phyloP scores from a whole-genome alignment of 1,140 invertebrate species.

The Calycopis cecrops region DNA sequence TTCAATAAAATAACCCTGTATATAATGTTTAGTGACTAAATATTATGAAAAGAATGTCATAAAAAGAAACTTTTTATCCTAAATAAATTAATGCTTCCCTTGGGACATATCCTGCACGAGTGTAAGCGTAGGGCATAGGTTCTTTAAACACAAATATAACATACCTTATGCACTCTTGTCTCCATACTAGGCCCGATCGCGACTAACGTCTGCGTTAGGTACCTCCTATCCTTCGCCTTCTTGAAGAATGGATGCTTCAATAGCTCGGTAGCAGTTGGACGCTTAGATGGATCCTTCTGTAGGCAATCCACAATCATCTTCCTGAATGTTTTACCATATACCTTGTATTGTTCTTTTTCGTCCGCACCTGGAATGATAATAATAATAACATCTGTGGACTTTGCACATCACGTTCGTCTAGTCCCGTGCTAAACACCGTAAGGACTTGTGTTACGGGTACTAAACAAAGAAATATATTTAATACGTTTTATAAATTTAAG shows the following conservation, averaged over 20 bases:
- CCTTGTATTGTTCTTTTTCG: constrained; percentile 98
- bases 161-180: constrained; percentile 90
- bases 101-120: no score
- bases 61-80: no score
- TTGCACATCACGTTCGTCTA: no score
- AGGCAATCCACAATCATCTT: constrained; percentile 97
- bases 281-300: constrained; percentile 95
- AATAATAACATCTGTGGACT: constrained; percentile 9
- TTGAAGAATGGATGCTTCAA: constrained; percentile 99
- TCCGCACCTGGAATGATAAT: constrained; percentile 79
- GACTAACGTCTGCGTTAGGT: constrained; percentile 93
- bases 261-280: constrained; percentile 96
- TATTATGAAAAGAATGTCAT: no score
- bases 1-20: no score
- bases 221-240: constrained; percentile 98
- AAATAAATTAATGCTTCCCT: no score
- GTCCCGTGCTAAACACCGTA: no score
- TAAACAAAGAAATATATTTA: no score
- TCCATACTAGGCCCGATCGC: constrained; percentile 89
- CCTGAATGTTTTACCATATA: constrained; percentile 97
- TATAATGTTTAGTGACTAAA: no score
- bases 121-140: no score
- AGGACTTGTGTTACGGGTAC: no score
- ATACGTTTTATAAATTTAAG: no score
- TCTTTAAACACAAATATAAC: not conserved